A percentile compares a stretch with the other conserved stretches of the same genome.
phyloP scores from a whole-genome alignment of 2,113 vertebrate species.

The Eublepharis macularius region DNA sequence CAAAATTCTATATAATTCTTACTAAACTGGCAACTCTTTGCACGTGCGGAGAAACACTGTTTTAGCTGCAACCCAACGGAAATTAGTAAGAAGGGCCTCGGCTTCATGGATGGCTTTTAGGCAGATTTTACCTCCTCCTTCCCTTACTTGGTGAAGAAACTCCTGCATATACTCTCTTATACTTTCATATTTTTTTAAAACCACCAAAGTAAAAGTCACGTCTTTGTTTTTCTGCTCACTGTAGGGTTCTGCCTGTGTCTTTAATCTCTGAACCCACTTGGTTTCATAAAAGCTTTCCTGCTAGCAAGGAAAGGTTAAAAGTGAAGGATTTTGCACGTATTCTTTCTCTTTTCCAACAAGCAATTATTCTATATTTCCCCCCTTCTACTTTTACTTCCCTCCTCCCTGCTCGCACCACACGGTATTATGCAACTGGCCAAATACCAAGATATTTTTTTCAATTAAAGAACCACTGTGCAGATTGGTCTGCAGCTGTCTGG shows the following conservation, averaged over 20 bases:
- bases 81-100: no score
- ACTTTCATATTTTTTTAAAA: not conserved
- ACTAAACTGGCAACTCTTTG: no score
- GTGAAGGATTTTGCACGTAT: not conserved
- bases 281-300: not conserved
- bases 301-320: not conserved
- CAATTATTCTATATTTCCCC: not conserved
- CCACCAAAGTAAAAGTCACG: not conserved
- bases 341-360: not conserved
- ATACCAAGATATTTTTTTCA: not conserved
- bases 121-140: no score
- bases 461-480: not conserved
- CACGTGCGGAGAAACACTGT: no score
- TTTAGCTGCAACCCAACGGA: no score
- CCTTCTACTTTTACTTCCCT: not conserved
- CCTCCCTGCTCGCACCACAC: not conserved
- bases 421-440: not conserved
- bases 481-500: no score
- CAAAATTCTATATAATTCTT: no score
- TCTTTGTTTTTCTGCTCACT: not conserved
- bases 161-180: not conserved
- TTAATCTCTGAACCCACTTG: not conserved
- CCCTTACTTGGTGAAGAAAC: no score
- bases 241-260: no score
- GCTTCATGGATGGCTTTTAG: no score